Base-by-base conservation (phyloP, 2,888 invertebrate species). In the Embidobia sp. region DNA sequence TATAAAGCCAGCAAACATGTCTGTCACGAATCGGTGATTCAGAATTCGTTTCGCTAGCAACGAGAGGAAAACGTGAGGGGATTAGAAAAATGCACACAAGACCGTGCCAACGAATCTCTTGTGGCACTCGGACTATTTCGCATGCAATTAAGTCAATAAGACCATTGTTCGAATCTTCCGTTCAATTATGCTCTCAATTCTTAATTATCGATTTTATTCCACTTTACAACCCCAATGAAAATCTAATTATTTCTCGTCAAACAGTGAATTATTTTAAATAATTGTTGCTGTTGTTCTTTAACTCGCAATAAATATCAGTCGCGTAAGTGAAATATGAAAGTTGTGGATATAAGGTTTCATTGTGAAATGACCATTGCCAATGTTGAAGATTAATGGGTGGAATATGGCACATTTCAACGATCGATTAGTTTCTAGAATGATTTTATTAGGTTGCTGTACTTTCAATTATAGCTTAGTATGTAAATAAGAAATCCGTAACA, bases 1-100 rank as follows among this genome's bases (percentile, higher is more conserved):
- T 46, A 48, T 48, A 55, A 44, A 67, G 26, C 46, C 10, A 22
- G 27, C 5, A 18, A 31, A 15, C 33, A 33, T 44, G 44, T 46
- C 31, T 59, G 49, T 59, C 69, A 51, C 69, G 69, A 69, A 42
- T 42, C 59, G 59, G 40, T 69, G 69, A 59, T 69, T 59, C 59
- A 10, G 31, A 59, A 59, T 69, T 51, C 49, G 40, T 48, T 55
- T 26, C 27, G 40, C 8, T 8, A 49, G 22, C 26, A 35, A 26
- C 67, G 46, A 46, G 46, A 27, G 48, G 48, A 55, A 57, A 55
- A 67, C 67, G 67, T 55, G 67, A 67, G 67, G 46, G 59, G 69
- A 69, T 59, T 69, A 40, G 40, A 59, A 49, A 69, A 69, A 55
- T 40, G 27, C 11, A 35, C 48, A 55, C 67, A 67, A 55, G 46